Evolutionary conservation across 2,113 vertebrate species (phyloP).

Genomic region (Piprites chloris): DNA sequence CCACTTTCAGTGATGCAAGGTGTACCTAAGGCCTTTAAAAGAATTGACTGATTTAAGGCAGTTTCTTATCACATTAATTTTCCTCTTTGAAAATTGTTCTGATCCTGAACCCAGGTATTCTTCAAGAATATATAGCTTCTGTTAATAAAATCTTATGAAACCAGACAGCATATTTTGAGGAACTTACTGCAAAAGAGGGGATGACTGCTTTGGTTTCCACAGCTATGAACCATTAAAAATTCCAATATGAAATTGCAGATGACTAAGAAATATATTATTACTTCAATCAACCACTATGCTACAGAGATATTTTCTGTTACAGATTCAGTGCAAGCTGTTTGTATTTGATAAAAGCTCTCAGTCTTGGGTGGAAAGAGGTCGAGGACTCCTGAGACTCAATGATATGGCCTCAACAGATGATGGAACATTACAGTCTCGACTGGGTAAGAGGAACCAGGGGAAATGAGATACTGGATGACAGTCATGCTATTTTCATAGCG

Average conservation of each 20-base stretch:
- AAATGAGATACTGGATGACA: neutral
- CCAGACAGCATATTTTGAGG: neutral
- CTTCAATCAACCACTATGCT: neutral
- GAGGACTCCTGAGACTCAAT: slow-evolving; percentile 94
- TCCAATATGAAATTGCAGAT: neutral
- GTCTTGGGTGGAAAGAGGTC: slow-evolving; percentile 96
- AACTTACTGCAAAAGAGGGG: neutral
- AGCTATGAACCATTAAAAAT: neutral
- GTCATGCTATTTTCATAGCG: neutral
- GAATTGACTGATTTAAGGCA: neutral
- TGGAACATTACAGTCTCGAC: slow-evolving; percentile 90
- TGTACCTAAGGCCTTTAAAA: neutral
- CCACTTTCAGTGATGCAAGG: neutral
- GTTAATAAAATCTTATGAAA: neutral
- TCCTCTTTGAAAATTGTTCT: neutral
- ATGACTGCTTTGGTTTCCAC: neutral
- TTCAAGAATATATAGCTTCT: neutral
- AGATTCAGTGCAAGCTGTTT: slow-evolving; percentile 99
- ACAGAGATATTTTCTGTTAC: slow-evolving; percentile 3
- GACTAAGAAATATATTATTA: neutral
- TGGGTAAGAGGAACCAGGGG: slow-evolving; percentile 78
- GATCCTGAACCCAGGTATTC: neutral
- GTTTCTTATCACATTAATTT: neutral
- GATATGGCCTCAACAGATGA: slow-evolving; percentile 97
- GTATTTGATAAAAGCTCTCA: slow-evolving; percentile 97